A percentile compares a stretch with the other conserved stretches of the same genome.
Evolutionary conservation across 1,140 invertebrate species (phyloP).

Genomic region (Leptestheria dahalacensis): DNA sequence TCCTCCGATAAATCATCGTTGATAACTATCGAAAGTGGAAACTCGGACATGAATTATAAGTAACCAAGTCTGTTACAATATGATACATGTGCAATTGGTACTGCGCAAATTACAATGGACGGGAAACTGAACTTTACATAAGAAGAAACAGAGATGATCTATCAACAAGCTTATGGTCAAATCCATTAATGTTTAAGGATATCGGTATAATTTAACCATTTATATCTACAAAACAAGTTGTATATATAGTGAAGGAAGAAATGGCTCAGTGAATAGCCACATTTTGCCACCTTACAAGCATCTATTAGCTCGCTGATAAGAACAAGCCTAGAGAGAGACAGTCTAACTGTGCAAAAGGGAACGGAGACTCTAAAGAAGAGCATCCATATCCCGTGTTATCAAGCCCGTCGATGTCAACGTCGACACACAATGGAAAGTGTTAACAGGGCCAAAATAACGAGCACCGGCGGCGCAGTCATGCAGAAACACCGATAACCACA

Average conservation of each 20-base stretch:
- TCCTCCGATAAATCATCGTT: slow-evolving; percentile 14
- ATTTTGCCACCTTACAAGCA: neutral
- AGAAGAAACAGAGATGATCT: no score
- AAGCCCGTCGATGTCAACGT: neutral
- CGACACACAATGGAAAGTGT: neutral
- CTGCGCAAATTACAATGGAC: no score
- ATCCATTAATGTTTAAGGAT: no score
- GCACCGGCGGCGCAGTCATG: neutral
- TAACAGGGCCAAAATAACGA: neutral
- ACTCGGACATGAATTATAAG: neutral
- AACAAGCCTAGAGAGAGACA: neutral
- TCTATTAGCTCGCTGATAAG: neutral
- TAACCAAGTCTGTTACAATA: no score
- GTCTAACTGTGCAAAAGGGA: neutral
- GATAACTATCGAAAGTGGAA: neutral
- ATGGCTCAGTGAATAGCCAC: neutral
- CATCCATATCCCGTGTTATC: neutral
- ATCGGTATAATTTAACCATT: no score
- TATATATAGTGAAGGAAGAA: neutral
- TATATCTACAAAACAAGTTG: neutral
- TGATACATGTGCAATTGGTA: no score
- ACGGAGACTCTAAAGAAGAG: neutral
- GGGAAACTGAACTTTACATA: no score
- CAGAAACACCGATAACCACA: slow-evolving; percentile 13
- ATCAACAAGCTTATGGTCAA: no score